Base-by-base conservation (phyloP, 2,113 vertebrate species). In the Anseranas semipalmata region DNA sequence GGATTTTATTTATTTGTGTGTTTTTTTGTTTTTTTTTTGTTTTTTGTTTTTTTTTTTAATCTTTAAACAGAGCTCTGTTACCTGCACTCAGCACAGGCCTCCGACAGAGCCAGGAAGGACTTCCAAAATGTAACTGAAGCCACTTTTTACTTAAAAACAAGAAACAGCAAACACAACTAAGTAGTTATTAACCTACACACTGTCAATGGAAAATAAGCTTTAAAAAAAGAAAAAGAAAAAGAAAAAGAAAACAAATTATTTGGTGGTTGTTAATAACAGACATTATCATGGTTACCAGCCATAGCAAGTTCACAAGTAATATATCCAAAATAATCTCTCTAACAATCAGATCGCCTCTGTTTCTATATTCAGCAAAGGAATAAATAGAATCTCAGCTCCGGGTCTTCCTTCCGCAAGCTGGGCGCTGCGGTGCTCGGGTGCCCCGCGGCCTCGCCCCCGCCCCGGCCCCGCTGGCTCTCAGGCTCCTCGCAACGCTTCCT, bases 241-340 rank as follows among this genome's bases (percentile, higher is more conserved):
- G 46, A 37, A 73, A 30, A 27, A 24, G 25, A 90, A 96, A 95
- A 93, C 96, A 86, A 97, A 95, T 95, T 91, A 97, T 96, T 94
- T 68, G 94, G 98, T 96, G 97, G 97, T 98, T 95, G 96, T 97
- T 98, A 97, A 97, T 97, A 98, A 97, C 96, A 97, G 97, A 97
- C 95, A 97, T 97, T 89, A 97, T 98, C 97, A 99, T 99, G 99
- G 99, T 99, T 98, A 99, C 99, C 99, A 99, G 99, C 99, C 99
- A 99, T 98, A 99, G 99, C 98, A 98, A 98, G 98, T 98, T 99
- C 99, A 99, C 98, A 99, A 98, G 98, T 98, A 98, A 97, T 98
- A 98, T 98, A 99, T 98, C 98, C 99, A 99, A 99, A 99, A 99
- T 99, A 98, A 98, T 98, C 97, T 98, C 98, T 98, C 98, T 98